Percentiles rank a stretch among this genome's conserved stretches.
Conservation (phyloP, 2,113 vertebrate species). For the Fukomys damarensis region DNA sequence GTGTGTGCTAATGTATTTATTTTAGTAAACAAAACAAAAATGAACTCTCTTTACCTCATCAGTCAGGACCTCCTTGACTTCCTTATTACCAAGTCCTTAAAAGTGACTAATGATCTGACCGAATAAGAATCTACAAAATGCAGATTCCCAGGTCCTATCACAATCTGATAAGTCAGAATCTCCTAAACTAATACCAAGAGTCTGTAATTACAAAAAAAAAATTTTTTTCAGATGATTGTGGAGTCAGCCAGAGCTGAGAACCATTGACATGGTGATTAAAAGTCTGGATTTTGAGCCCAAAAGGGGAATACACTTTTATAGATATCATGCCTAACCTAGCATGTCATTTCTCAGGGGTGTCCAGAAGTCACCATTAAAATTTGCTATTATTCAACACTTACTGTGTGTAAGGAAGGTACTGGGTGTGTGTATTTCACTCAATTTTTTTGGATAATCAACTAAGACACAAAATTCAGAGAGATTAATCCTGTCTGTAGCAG, state of each 20-base stretch:
- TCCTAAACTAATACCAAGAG: neutral
- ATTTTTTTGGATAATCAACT: neutral
- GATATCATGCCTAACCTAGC: neutral
- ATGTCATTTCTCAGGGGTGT: neutral
- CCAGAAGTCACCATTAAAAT: neutral
- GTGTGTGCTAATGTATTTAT: neutral
- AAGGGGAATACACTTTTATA: neutral
- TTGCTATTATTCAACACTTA: neutral
- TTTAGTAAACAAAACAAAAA: neutral
- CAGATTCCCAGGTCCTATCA: neutral
- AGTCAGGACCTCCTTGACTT: neutral
- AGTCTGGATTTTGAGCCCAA: neutral
- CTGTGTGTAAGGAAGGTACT: neutral
- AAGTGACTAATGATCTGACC: neutral
- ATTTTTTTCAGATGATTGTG: neutral
- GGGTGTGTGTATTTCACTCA: neutral
- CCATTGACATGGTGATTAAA: neutral
- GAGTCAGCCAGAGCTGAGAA: neutral
- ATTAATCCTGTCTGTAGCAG: neutral
- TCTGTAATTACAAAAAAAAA: neutral
- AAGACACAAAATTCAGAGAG: neutral
- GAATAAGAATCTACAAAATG: neutral
- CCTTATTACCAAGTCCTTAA: neutral
- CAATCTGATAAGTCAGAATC: neutral
- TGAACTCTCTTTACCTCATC: neutral